A percentile compares a stretch with the other conserved stretches of the same genome.
phyloP scores from a whole-genome alignment of 2,113 vertebrate genomes.

The Bungarus multicinctus region DNA sequence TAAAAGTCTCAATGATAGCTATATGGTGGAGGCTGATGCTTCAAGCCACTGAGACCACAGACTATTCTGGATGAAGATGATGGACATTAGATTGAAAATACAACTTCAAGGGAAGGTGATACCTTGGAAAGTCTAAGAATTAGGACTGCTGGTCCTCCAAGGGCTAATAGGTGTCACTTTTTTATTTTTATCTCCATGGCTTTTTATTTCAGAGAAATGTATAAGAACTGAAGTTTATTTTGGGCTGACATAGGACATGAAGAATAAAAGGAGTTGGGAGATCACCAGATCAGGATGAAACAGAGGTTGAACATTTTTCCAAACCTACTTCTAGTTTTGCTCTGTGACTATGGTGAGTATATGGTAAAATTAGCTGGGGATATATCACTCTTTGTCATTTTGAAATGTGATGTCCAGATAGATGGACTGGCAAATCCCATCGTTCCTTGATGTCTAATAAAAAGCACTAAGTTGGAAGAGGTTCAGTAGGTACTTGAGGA shows the following conservation, averaged over 20 bases:
- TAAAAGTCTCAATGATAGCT: background rate
- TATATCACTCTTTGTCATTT: background rate
- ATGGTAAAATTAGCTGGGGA: background rate
- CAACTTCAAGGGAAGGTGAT: background rate
- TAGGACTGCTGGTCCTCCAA: background rate
- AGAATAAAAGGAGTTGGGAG: conserved; percentile 74
- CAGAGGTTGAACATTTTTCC: conserved; percentile 76
- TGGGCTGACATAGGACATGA: conserved; percentile 77
- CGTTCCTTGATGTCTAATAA: background rate
- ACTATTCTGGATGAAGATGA: background rate
- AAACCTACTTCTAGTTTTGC: conserved; percentile 79
- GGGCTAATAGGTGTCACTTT: background rate
- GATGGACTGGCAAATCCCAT: background rate
- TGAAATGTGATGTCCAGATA: background rate
- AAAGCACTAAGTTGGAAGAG: background rate
- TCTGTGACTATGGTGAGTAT: conserved; percentile 88
- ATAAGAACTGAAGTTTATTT: conserved; percentile 31
- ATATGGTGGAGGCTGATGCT: background rate
- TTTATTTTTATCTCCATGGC: background rate
- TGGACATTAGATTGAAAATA: background rate
- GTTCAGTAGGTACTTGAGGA: background rate
- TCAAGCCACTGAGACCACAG: background rate
- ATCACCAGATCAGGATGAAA: conserved; percentile 89
- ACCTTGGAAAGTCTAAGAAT: background rate
- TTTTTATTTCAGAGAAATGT: conserved; percentile 63